Evolutionary conservation across 2,888 invertebrate species (phyloP).

Genomic region (Ectemnius lituratus): DNA sequence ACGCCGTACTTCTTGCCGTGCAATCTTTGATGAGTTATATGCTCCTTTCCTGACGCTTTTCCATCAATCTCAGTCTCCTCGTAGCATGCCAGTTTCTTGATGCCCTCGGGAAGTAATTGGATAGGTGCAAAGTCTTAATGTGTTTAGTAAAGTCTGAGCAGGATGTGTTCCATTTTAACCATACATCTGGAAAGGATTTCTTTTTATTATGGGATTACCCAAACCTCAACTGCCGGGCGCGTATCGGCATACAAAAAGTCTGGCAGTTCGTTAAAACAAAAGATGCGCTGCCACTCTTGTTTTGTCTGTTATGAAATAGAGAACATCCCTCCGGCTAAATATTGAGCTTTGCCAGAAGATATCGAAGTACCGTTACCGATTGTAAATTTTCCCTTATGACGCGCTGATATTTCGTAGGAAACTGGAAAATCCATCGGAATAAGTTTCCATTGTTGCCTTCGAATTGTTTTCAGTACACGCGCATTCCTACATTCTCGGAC

Average conservation of each 20-base stretch:
- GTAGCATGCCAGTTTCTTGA: too few species aligned
- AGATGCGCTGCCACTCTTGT: background rate
- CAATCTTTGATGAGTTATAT: too few species aligned
- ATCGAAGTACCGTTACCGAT: slow-evolving; percentile 70
- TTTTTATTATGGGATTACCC: slow-evolving; percentile 16
- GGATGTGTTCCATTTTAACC: too few species aligned
- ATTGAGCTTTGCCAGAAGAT: slow-evolving; percentile 61
- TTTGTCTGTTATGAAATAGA: slow-evolving; percentile 67
- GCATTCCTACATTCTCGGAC: too few species aligned
- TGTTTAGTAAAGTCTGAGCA: too few species aligned
- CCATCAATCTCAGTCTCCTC: too few species aligned
- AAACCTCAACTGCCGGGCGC: background rate
- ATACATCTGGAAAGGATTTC: background rate
- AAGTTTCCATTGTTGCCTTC: slow-evolving; percentile 19
- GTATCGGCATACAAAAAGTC: slow-evolving; percentile 35
- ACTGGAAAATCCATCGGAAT: slow-evolving; percentile 36
- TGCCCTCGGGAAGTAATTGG: too few species aligned
- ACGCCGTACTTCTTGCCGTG: too few species aligned
- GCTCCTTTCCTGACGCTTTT: too few species aligned
- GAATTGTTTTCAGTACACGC: background rate
- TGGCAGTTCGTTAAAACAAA: slow-evolving; percentile 56
- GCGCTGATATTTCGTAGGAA: slow-evolving; percentile 42
- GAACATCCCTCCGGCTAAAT: slow-evolving; percentile 67
- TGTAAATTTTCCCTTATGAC: slow-evolving; percentile 60
- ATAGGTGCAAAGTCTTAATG: too few species aligned